Evolutionary conservation across 64 coral and sea anemone genomes (phyloP).

Genomic region (Anthopleura sola): DNA sequence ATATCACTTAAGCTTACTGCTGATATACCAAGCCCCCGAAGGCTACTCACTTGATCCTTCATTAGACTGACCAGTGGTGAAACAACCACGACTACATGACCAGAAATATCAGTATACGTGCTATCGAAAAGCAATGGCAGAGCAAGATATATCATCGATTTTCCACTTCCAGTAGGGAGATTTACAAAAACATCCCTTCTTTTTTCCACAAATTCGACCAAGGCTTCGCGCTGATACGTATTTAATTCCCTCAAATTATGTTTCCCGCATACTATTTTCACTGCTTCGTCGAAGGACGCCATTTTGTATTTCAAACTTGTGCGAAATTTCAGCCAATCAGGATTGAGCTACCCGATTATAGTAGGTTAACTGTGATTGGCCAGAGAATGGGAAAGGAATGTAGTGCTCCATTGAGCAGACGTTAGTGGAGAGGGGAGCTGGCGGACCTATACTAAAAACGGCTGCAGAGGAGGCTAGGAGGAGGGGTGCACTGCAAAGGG

Average conservation of each 20-base stretch:
- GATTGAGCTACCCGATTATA: background rate
- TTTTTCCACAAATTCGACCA: conserved; percentile 21
- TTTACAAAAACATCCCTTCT: conserved; percentile 35
- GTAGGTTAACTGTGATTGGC: conserved; percentile 7
- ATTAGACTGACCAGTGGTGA: conserved; percentile 42
- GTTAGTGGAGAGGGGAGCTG: background rate
- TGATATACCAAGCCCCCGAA: conserved; percentile 28
- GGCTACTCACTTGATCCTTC: conserved; percentile 27
- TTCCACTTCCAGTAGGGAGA: conserved; percentile 25
- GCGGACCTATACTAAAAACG: background rate
- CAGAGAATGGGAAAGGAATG: conserved; percentile 3
- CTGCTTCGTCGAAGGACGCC: background rate
- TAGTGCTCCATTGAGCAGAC: background rate
- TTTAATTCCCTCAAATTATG: background rate
- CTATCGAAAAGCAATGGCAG: conserved; percentile 36
- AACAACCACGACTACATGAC: conserved; percentile 44
- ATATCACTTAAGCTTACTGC: conserved; percentile 31
- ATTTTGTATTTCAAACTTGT: background rate
- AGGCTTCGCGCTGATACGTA: conserved; percentile 22
- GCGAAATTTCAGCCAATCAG: background rate
- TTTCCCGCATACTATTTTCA: background rate
- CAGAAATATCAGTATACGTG: background rate
- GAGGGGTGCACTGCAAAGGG: too few species aligned
- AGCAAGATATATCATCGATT: conserved; percentile 42
- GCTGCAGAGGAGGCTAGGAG: background rate